Evolutionary conservation across 1,140 invertebrate genomes (phyloP).

Genomic region (Leucophenga varia): DNA sequence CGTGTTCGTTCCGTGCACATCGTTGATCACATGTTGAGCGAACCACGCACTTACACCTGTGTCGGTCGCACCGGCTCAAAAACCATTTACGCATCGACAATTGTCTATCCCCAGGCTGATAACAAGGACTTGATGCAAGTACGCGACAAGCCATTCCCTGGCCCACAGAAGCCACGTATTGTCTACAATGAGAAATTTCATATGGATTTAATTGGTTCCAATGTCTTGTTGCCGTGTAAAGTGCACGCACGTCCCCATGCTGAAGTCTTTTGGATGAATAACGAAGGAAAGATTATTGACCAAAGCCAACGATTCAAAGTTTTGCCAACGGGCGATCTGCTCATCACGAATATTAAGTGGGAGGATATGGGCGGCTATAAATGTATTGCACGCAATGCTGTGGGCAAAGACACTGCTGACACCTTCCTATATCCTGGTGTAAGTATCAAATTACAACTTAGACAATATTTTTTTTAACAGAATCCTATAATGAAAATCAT

Average conservation of each 20-base stretch:
- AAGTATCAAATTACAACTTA: conserved; percentile 34
- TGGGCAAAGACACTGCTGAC: conserved; percentile 64
- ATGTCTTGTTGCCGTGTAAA: conserved; percentile 70
- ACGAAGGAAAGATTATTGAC: conserved; percentile 60
- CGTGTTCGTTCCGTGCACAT: conserved; percentile 68
- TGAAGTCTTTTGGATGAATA: conserved; percentile 67
- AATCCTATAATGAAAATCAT: too few relatives aligned
- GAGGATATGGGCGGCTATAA: conserved; percentile 78
- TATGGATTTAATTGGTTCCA: conserved; percentile 64
- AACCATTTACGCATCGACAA: conserved; percentile 60
- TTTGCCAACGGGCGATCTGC: conserved; percentile 70
- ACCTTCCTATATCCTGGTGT: conserved; percentile 81
- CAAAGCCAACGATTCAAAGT: conserved; percentile 59
- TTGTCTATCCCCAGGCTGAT: conserved; percentile 55
- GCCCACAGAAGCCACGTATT: conserved; percentile 60
- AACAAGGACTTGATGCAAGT: conserved; percentile 21
- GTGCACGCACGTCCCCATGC: conserved; percentile 66
- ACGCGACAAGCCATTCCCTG: conserved; percentile 35
- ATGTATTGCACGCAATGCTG: conserved; percentile 70
- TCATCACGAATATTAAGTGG: conserved; percentile 71
- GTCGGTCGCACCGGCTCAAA: conserved; percentile 66
- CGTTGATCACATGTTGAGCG: conserved; percentile 43
- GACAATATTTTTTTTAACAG: neutral
- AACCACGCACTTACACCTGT: conserved; percentile 65
- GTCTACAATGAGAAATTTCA: conserved; percentile 59